Evolutionary conservation across 1,140 invertebrate species (phyloP).

Genomic region (Zaprionus nigranus): DNA sequence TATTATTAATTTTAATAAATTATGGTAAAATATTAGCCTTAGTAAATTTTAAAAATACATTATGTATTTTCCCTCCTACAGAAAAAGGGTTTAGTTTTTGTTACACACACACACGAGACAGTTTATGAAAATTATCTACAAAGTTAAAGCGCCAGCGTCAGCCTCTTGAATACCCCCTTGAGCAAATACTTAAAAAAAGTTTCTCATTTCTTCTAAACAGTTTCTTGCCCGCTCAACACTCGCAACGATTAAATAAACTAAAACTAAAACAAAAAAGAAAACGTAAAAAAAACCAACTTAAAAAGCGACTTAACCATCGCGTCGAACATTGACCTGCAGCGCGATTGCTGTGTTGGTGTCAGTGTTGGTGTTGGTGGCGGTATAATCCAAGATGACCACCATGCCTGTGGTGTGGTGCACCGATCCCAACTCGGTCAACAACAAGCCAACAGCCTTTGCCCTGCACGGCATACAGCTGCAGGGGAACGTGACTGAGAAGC

Average conservation of each 20-base stretch:
- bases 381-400: slow-evolving; percentile 64
- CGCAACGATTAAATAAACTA: slow-evolving; percentile 10
- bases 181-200: slow-evolving; percentile 10
- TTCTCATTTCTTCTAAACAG: slow-evolving; percentile 34
- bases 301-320: slow-evolving; percentile 12
- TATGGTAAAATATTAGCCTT: too few species aligned
- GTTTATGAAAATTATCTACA: slow-evolving; percentile 17
- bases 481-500: slow-evolving; percentile 83
- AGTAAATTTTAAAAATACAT: too few species aligned
- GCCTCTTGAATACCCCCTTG: not conserved
- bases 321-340: slow-evolving; percentile 27
- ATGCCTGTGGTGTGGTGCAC: slow-evolving; percentile 84
- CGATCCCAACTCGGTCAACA: slow-evolving; percentile 84
- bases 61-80: not conserved
- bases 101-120: slow-evolving; percentile 26
- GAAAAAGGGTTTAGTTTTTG: not conserved
- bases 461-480: slow-evolving; percentile 83
- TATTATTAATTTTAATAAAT: too few species aligned
- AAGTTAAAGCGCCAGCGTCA: slow-evolving; percentile 24
- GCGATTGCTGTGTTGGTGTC: not conserved
- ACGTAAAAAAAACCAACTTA: not conserved
- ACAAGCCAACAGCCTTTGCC: slow-evolving; percentile 84
- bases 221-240: slow-evolving; percentile 25
- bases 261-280: not conserved
- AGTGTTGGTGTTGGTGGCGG: not conserved